phyloP scores from a whole-genome alignment of 2,797 vertebrate genomes.

The Gallirallus australis region DNA sequence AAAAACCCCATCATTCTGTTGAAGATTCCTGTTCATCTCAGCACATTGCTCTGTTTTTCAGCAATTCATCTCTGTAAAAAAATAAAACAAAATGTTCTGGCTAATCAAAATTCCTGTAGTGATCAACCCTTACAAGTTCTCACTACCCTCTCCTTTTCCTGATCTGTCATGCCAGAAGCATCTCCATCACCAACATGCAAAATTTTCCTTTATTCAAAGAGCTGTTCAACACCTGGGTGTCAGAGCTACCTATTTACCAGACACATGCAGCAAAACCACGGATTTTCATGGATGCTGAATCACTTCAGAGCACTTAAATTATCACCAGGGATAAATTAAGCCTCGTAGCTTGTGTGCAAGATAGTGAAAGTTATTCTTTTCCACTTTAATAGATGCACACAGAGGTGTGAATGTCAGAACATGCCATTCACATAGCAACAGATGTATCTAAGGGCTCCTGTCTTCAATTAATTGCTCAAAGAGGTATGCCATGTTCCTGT shows the following conservation, averaged over 20 bases:
- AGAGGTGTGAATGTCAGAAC: background rate
- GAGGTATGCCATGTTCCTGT: background rate
- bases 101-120: background rate
- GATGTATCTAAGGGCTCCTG: background rate
- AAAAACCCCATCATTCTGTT: background rate
- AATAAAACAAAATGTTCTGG: background rate
- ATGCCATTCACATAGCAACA: background rate
- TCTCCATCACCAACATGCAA: background rate
- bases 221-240: background rate
- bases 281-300: background rate
- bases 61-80: background rate
- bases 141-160: background rate
- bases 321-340: background rate
- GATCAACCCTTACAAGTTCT: background rate
- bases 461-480: background rate
- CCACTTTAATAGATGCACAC: background rate
- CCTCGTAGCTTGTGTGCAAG: background rate
- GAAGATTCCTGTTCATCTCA: background rate
- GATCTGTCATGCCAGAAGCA: background rate
- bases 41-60: background rate
- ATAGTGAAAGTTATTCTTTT: background rate
- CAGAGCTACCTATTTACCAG: background rate
- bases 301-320: background rate
- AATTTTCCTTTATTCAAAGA: background rate
- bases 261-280: background rate